These are phyloP conservation scores for Halotydeus destructor DNA, from an alignment of 1,140 invertebrate species.

Conservation along the genomic window DNA sequence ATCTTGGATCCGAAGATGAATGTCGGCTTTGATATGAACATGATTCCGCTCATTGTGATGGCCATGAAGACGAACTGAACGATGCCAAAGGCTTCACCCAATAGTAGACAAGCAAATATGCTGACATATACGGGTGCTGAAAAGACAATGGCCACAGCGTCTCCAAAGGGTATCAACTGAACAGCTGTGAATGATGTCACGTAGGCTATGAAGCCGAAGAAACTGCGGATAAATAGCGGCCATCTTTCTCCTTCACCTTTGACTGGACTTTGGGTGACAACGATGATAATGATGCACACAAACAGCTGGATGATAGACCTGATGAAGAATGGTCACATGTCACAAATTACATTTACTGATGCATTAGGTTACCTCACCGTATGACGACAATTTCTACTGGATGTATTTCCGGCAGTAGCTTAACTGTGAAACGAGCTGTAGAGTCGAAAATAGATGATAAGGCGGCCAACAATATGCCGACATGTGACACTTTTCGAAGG, in stretches of 20 bases:
- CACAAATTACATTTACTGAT: too few species aligned
- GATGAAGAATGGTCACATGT: background rate
- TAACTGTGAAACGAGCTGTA: conserved; percentile 5
- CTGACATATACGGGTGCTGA: conserved; percentile 34
- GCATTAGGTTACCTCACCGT: too few species aligned
- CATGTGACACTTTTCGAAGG: background rate
- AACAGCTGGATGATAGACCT: conserved; percentile 9
- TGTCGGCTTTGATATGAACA: conserved; percentile 30
- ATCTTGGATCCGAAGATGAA: conserved; percentile 24
- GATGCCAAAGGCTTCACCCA: conserved; percentile 32
- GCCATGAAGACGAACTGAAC: conserved; percentile 28
- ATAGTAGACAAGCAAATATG: conserved; percentile 29
- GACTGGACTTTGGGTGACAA: background rate
- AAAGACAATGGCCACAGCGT: conserved; percentile 35
- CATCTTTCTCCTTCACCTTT: conserved; percentile 5
- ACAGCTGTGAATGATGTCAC: conserved; percentile 38
- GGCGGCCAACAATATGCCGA: conserved; percentile 1
- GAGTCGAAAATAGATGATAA: conserved; percentile 5
- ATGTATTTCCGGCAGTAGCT: conserved; percentile 6
- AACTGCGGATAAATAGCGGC: conserved; percentile 3
- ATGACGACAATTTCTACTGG: conserved; percentile 9
- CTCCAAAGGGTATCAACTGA: conserved; percentile 32
- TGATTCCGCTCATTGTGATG: conserved; percentile 27
- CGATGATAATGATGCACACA: background rate
- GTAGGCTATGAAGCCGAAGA: conserved; percentile 5